Base-by-base conservation (phyloP, 1,140 invertebrate genomes). In the Mercenaria mercenaria region DNA sequence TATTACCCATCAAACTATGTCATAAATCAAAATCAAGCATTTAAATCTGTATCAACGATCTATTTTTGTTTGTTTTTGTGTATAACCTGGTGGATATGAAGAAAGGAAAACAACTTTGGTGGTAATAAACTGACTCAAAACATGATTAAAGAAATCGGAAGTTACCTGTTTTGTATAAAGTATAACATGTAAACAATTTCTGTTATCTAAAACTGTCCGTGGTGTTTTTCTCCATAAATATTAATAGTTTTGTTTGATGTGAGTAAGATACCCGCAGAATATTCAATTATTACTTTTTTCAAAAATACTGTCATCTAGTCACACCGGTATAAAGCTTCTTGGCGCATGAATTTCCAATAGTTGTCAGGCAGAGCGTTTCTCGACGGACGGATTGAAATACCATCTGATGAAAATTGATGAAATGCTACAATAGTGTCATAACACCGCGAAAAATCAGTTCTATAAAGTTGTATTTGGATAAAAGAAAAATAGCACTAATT, bases 41-140 rank as follows among this genome's bases (percentile, higher is more conserved):
- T 72, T 72, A 72, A 72, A 72, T 15, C 29, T 41, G 67, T 41
- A 72, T 72, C 37, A 39, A 72, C 34, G 11, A 41, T 72, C 34
- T 72, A 72, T 37, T 10, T 39, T 29, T 72, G 67, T 72, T 72
- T 72, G 67, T 23, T 72, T 72, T 20, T 72, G 67, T 72, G 67
- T 72, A 72, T 20, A 20, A 72, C 0, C 20, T 18, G 1, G 67
- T 37, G 34, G 67, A 32, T 72, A 72, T 72, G 39, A 72, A 72
- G 67, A 37, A 29, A 41, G 18, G 37, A 72, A 72, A 72, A 13
- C n/a, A 37, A 41, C 37, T 72, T 72, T 11, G 29, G 67, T 37
- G 67, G 18, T 72, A 23, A 72, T 72, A 72, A 72, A 72, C 10
- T 72, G 67, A 72, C 15, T 72, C 67, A 72, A 67, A 72, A 72